Base-by-base conservation (phyloP, 2,113 vertebrate species). In the Triplophysa siluroides region DNA sequence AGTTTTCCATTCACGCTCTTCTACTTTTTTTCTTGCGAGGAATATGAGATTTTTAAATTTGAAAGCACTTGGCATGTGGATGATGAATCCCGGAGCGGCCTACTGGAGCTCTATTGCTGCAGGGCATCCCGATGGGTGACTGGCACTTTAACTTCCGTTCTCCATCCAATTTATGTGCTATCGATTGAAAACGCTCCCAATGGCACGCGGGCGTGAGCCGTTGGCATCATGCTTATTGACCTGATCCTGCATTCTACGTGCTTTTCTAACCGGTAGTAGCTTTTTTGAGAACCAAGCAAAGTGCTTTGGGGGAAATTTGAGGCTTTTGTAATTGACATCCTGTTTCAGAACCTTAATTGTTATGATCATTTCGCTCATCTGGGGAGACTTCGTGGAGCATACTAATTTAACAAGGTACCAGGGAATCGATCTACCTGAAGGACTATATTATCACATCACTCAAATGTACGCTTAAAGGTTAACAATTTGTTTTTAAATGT, bases 141-240 rank as follows among this genome's bases (percentile, higher is more conserved):
- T n/a, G 71, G 52, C 33, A n/a, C 62, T 83, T 82, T 58, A 29
- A 70, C 23, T 71, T 58, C 50, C 43, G 19, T 43, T 43, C 41
- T 66, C 52, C 6, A 41, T 82, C 77, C 83, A 63, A 33, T 81
- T 74, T 72, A 21, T 72, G 13, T 76, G 54, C 61, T n/a, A 66
- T 66, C 33, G 52, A 69, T 71, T 81, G 19, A 72, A 45, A 78
- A 45, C 23, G 33, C 68, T 47, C 81, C 76, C 70, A 60, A 58
- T 58, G 80, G 66, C 71, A 43, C 18, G 7, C 61, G 29, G 64
- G 23, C 50, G 72, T 38, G 78, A 54, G 76, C 84, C 78, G 67
- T 26, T n/a, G 18, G 23, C 33, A 60, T n/a, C 23, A 50, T 82
- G 77, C 47, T 84, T 80, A 89, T 82, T 83, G 68, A 41, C 72